Evolutionary conservation across 2,113 vertebrate species (phyloP).

Genomic region (Limnothrissa miodon): DNA sequence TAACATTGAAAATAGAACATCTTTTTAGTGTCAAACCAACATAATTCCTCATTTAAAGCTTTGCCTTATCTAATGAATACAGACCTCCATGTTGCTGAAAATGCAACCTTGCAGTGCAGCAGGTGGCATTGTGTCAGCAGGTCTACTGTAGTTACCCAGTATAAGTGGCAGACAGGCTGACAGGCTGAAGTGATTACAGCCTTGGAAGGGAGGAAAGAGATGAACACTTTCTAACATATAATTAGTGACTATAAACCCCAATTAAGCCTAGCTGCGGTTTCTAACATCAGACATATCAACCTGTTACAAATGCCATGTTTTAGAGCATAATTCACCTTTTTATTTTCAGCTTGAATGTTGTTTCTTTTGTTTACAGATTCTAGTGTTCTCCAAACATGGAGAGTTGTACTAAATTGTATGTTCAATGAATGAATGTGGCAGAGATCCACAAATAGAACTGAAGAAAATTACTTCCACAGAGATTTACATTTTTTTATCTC

Average conservation of each 20-base stretch:
- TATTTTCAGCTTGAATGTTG: constrained; percentile 3
- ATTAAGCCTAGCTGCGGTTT: constrained; percentile 29
- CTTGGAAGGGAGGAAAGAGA: neutral
- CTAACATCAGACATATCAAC: constrained; percentile 7
- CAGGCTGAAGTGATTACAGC: neutral
- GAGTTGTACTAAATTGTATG: neutral
- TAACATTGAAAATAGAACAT: no score
- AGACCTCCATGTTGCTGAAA: constrained; percentile 1
- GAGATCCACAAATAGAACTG: neutral
- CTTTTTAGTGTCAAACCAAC: no score
- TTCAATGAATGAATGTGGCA: neutral
- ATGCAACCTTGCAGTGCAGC: constrained; percentile 15
- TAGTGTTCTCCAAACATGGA: neutral
- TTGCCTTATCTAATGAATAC: constrained; percentile 21
- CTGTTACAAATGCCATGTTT: constrained; percentile 16
- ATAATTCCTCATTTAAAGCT: neutral
- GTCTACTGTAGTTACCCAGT: constrained; percentile 5
- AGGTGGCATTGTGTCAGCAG: neutral
- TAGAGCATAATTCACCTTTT: constrained; percentile 6
- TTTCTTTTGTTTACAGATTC: constrained; percentile 16
- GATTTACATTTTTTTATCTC: neutral
- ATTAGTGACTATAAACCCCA: constrained; percentile 23
- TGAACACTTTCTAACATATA: constrained; percentile 20
- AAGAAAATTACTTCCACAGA: neutral
- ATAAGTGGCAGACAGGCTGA: constrained; percentile 12